Evolutionary conservation across 1,140 invertebrate species (phyloP), one percentile per base, ranked within the genome.

Genomic region (Reticulitermes speratus): DNA sequence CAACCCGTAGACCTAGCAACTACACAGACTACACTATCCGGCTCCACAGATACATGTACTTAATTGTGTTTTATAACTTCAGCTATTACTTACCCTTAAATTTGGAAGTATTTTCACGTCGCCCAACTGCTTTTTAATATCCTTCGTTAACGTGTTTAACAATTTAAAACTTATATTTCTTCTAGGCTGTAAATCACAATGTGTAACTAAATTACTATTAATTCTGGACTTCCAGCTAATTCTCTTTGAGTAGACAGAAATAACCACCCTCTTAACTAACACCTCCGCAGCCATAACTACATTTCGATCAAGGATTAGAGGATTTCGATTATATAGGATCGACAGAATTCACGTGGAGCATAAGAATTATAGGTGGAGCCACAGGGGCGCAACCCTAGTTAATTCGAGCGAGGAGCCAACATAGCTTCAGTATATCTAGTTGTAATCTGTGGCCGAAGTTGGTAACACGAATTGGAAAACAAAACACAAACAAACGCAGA

Each of bases 231-330:
- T 1, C 65, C 65, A 75, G 8, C n/a, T 30, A 16, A 30, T 59
- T 59, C 55, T 59, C 14, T 59, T 75, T 30, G 65, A 30, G 14
- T 30, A 25, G 5, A 75, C 3, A 9, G 11, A n/a, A n/a, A n/a
- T 30, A 2, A 1, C 9, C 0, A 0, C 0, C n/a, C 65, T 25
- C 25, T 25, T 9, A 0, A 0, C 14, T 25, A 75, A n/a, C 16
- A 75, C 8, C 9, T 30, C 25, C 1, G 25, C n/a, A 75, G 65
- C 65, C 65, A 75, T 65, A 32, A 25, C 38, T 81, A 75, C 52
- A 19, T 55, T 21, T 55, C 52, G 52, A 55, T 55, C 52, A 21
- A 3, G 16, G 19, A 2, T 5, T 21, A 12, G 16, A 55, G 19
- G 14, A 55, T 19, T 21, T 55, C 19, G 52, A 21, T 48, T 2